phyloP scores from a whole-genome alignment of 2,888 invertebrate species.

The Cyclophora albipunctata region DNA sequence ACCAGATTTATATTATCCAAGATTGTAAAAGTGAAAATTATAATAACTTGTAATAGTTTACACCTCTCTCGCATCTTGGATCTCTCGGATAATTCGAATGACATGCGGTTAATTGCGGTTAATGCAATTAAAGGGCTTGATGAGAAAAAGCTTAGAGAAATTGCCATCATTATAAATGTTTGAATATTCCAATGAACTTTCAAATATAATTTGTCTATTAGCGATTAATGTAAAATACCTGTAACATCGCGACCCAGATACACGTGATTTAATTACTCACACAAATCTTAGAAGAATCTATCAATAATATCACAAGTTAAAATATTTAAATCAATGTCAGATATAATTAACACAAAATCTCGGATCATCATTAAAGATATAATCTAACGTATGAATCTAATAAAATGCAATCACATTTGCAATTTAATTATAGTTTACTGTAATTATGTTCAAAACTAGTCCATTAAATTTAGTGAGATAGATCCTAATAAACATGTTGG shows the following conservation, averaged over 20 bases:
- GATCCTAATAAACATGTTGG: slow-evolving; percentile 22
- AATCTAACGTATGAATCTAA: slow-evolving; percentile 13
- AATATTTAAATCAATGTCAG: neutral
- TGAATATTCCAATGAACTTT: too few relatives aligned
- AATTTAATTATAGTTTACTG: slow-evolving; percentile 26
- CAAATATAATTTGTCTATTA: too few relatives aligned
- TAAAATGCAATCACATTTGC: slow-evolving; percentile 30
- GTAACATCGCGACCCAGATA: neutral
- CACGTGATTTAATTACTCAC: too few relatives aligned
- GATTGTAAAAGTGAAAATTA: slow-evolving; percentile 51
- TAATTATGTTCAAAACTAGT: slow-evolving; percentile 29
- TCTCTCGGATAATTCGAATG: slow-evolving; percentile 30
- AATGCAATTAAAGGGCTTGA: slow-evolving; percentile 36
- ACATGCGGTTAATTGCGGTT: slow-evolving; percentile 40
- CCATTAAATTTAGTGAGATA: slow-evolving; percentile 28
- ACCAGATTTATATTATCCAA: slow-evolving; percentile 46
- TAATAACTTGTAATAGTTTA: slow-evolving; percentile 30
- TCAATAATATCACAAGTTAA: too few relatives aligned
- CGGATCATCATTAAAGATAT: slow-evolving; percentile 2
- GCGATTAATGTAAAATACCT: neutral
- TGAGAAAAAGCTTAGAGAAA: slow-evolving; percentile 13
- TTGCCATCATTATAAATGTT: slow-evolving; percentile 2
- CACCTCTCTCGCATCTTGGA: slow-evolving; percentile 23
- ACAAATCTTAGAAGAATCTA: too few relatives aligned
- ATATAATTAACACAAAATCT: neutral